Evolutionary conservation across 2,113 vertebrate genomes (phyloP).

Genomic region (Melospiza georgiana): DNA sequence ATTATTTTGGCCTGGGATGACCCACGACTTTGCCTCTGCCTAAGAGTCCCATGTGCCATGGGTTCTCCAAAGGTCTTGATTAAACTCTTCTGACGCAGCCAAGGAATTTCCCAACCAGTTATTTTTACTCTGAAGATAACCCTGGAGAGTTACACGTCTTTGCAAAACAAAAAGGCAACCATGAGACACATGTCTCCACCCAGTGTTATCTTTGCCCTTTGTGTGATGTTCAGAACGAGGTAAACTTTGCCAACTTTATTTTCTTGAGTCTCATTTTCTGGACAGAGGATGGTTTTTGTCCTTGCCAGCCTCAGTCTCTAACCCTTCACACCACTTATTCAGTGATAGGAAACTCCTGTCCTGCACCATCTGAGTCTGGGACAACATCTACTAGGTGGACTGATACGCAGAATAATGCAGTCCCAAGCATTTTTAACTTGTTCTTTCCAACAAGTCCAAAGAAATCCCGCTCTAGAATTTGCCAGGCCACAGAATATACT

Average conservation of each 20-base stretch:
- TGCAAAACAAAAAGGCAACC: slow-evolving; percentile 20
- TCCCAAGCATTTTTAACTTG: background rate
- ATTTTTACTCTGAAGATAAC: slow-evolving; percentile 44
- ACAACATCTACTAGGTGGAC: background rate
- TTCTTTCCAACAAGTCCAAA: background rate
- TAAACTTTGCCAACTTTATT: background rate
- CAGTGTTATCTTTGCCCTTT: slow-evolving; percentile 24
- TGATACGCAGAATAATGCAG: background rate
- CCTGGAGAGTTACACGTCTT: background rate
- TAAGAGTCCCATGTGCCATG: background rate
- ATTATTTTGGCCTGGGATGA: background rate
- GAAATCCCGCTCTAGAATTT: background rate
- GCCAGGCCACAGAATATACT: background rate
- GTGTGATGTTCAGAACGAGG: background rate
- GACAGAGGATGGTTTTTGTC: background rate
- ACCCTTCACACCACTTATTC: background rate
- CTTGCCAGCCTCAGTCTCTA: background rate
- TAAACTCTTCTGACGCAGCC: slow-evolving; percentile 20
- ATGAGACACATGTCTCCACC: background rate
- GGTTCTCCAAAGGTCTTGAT: background rate
- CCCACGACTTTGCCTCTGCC: background rate
- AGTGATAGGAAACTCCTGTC: background rate
- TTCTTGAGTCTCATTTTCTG: background rate
- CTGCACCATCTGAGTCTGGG: background rate
- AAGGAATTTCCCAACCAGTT: slow-evolving; percentile 49